These are phyloP conservation scores for Rhinella marina DNA, from an alignment of 2,797 vertebrate genomes.

Conservation along the genomic window DNA sequence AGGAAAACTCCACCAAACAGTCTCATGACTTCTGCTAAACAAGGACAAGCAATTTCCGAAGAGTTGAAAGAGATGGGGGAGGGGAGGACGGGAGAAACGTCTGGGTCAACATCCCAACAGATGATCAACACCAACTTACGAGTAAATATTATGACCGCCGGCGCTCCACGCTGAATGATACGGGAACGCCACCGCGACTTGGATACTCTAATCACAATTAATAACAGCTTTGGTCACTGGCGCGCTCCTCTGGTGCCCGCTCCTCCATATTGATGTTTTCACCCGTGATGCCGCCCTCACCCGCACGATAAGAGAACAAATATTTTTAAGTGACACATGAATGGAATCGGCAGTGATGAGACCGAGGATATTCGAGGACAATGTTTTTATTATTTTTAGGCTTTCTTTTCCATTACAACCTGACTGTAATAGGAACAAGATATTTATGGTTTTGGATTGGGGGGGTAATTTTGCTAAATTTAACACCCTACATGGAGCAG, in stretches of 20 bases:
- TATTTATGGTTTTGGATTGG: neutral
- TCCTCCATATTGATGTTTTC: conserved; percentile 65
- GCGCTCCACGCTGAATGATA: conserved; percentile 64
- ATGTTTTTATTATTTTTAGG: conserved; percentile 58
- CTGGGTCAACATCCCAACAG: conserved; percentile 63
- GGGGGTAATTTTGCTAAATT: neutral
- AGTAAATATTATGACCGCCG: conserved; percentile 72
- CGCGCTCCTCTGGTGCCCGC: neutral
- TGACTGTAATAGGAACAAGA: neutral
- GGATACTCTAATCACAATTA: conserved; percentile 67
- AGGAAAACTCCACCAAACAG: conserved; percentile 69
- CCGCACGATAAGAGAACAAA: conserved; percentile 67
- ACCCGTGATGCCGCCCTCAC: conserved; percentile 68
- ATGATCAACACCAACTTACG: conserved; percentile 67
- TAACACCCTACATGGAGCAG: neutral
- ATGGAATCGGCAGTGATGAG: conserved; percentile 60
- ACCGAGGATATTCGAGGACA: conserved; percentile 54
- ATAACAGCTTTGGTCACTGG: conserved; percentile 62
- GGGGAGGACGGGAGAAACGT: conserved; percentile 18
- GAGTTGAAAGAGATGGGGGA: conserved; percentile 63
- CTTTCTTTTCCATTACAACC: conserved; percentile 6
- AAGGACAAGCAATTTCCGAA: conserved; percentile 63
- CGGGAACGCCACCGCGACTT: conserved; percentile 67
- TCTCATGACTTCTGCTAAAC: conserved; percentile 66
- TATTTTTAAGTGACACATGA: conserved; percentile 70